These are phyloP conservation scores for Apus apus DNA, from an alignment of 2,113 vertebrate species.

Conservation along the genomic window DNA sequence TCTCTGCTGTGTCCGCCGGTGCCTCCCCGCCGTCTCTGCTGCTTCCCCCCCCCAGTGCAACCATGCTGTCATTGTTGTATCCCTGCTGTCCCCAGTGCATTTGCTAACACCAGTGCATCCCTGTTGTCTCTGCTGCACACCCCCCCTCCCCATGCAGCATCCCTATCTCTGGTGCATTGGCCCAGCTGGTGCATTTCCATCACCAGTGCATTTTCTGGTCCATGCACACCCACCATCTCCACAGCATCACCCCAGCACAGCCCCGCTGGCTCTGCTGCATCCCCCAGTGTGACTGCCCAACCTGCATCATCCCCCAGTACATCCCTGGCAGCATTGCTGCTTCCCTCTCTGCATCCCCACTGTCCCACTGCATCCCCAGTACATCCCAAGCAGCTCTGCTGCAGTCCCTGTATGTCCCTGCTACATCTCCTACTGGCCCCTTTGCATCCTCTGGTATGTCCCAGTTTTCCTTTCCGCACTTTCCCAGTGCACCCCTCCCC, in stretches of 20 bases:
- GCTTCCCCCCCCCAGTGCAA: background rate
- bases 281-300: rapidly evolving
- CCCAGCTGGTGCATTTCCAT: background rate
- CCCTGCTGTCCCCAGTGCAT: background rate
- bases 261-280: background rate
- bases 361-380: background rate
- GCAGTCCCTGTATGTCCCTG: background rate
- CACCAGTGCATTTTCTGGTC: background rate
- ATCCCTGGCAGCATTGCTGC: background rate
- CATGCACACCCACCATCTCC: rapidly evolving
- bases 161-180: background rate
- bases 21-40: background rate
- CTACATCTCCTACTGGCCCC: rapidly evolving
- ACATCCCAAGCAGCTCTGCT: background rate
- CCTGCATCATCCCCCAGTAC: rapidly evolving
- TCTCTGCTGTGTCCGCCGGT: background rate
- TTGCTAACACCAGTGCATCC: background rate
- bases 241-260: background rate
- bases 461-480: background rate
- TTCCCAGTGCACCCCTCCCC: background rate
- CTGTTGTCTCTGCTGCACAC: background rate
- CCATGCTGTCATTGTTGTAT: background rate
- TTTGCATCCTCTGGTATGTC: background rate
- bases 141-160: background rate
- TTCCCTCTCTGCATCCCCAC: background rate